Evolutionary conservation across 2,113 vertebrate genomes (phyloP).

Genomic region (Notarius quadriscutis): DNA sequence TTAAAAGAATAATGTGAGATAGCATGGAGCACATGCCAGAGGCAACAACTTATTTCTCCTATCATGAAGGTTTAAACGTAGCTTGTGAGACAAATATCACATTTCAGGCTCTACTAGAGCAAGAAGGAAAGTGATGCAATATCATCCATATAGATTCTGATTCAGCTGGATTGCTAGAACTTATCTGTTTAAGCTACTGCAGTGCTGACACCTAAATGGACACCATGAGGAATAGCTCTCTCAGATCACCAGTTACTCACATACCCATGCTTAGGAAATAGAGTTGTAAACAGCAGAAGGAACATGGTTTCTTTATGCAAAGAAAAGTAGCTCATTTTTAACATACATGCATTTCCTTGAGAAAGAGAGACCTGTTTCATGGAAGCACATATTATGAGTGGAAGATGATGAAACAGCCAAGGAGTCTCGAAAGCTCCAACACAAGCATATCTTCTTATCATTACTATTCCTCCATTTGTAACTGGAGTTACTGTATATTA

Average conservation of each 20-base stretch:
- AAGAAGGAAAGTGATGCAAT: conserved; percentile 18
- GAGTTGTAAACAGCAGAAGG: neutral
- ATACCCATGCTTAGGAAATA: neutral
- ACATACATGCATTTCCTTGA: neutral
- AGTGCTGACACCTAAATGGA: conserved; percentile 25
- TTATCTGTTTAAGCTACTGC: conserved; percentile 34
- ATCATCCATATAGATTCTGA: conserved; percentile 6
- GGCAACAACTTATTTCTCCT: conserved; percentile 12
- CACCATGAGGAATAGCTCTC: neutral
- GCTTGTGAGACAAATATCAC: conserved; percentile 27
- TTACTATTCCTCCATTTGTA: neutral
- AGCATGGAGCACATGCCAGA: conserved; percentile 9
- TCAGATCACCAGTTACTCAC: conserved; percentile 4
- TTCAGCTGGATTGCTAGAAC: neutral
- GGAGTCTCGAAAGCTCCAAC: neutral
- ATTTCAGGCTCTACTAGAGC: conserved; percentile 17
- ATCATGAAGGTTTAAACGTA: conserved; percentile 24
- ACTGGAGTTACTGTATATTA: neutral
- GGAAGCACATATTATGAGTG: neutral
- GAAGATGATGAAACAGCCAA: neutral
- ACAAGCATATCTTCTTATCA: neutral
- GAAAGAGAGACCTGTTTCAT: neutral
- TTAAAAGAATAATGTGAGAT: conserved; percentile 10
- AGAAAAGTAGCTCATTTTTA: conserved; percentile 12
- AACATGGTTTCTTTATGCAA: neutral